Percentiles rank a stretch among this genome's conserved stretches.
Evolutionary conservation across 2,888 invertebrate genomes (phyloP).

Genomic region (Pammene aurita): DNA sequence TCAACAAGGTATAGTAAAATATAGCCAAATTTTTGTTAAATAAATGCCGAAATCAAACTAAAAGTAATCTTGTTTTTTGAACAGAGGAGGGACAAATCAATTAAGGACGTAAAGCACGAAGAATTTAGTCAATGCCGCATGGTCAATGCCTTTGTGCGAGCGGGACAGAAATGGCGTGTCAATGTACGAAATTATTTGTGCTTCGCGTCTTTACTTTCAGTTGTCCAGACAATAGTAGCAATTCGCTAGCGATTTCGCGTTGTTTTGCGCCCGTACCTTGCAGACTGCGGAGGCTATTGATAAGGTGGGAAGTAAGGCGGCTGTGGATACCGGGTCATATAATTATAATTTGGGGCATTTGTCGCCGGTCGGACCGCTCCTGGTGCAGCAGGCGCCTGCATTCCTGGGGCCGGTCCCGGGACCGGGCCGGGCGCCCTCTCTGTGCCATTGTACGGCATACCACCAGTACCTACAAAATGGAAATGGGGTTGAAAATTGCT

Average conservation of each 20-base stretch:
- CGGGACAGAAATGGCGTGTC: too few species aligned
- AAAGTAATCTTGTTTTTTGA: background rate
- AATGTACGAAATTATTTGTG: too few species aligned
- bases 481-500: background rate
- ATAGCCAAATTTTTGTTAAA: background rate
- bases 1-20: too few species aligned
- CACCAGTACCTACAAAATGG: slow-evolving; percentile 10
- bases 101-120: too few species aligned
- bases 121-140: too few species aligned
- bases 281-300: slow-evolving; percentile 44
- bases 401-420: slow-evolving; percentile 16
- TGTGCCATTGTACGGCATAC: slow-evolving; percentile 26
- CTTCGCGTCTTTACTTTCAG: too few species aligned
- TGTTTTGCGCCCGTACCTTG: slow-evolving; percentile 45
- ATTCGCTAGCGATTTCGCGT: slow-evolving; percentile 23
- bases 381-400: slow-evolving; percentile 33
- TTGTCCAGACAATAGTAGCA: background rate
- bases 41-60: background rate
- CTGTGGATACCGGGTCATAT: slow-evolving; percentile 48
- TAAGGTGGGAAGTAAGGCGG: slow-evolving; percentile 50
- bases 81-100: too few species aligned
- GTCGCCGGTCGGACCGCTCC: slow-evolving; percentile 24
- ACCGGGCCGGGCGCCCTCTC: slow-evolving; percentile 28
- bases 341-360: slow-evolving; percentile 43
- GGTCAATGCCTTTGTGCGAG: too few species aligned